Evolutionary conservation across 2,113 vertebrate species (phyloP), one percentile per base, ranked within the genome.

Genomic region (Protomyctophum bolini): DNA sequence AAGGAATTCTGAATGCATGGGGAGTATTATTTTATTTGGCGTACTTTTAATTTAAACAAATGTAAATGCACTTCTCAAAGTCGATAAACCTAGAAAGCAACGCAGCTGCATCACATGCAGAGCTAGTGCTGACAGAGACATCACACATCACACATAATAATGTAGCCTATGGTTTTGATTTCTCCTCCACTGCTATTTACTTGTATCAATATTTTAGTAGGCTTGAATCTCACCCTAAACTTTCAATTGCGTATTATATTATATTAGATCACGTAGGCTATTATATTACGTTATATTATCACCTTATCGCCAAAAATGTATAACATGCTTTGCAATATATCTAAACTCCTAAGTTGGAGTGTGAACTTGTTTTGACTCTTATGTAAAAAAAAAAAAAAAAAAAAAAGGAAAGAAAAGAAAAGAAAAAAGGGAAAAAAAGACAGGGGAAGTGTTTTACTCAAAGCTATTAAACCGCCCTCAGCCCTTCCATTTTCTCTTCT

Each of bases 321-420:
- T 21, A 21, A 21, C 21, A 63, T 66, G 15, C 29, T 0, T 1
- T 64, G 29, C 66, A 58, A 77, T 66, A 71, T 12, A 72, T 60
- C 6, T 10, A 62, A 66, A 62, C 6, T 76, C 0, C 10, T 12
- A 70, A 72, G 6, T 77, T 63, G 45, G 4, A 77, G 76, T 91
- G 88, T 87, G 87, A 91, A 92, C 81, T 86, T 93, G 85, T 89
- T 94, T 93, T 93, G 90, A 92, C 92, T 91, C 77, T 78, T 85
- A 21, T 21, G 21, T 21, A 21, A 21, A 4, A 41, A 41, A 41
- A 6, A 2, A 41, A 41, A 41, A 41, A 41, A 2, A 83, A 91
- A 92, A 90, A 90, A 81, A 88, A 82, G 73, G 91, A 92, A 61
- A 87, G 75, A 88, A n/a, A n/a, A n/a, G n/a, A 2, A 33, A 33